phyloP scores from a whole-genome alignment of 2,888 invertebrate species.

The Pherbina coryleti region DNA sequence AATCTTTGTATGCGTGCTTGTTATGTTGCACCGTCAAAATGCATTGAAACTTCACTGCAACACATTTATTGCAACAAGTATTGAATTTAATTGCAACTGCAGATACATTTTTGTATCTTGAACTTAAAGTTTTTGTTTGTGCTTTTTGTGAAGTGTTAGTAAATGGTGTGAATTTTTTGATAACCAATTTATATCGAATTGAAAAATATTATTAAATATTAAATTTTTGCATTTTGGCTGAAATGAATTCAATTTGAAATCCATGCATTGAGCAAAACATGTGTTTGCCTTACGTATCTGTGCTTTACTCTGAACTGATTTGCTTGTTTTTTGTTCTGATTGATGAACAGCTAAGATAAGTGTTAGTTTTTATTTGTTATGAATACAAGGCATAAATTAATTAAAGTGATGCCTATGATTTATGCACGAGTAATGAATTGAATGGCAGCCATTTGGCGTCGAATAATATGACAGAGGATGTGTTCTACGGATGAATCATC shows the following conservation, averaged over 20 bases:
- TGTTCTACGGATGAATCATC: neutral
- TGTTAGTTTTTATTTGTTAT: neutral
- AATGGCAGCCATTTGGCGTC: neutral
- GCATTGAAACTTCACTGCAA: constrained; percentile 21
- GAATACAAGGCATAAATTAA: neutral
- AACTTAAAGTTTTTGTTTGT: neutral
- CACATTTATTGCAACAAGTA: neutral
- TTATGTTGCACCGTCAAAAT: neutral
- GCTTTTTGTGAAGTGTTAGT: constrained; percentile 2
- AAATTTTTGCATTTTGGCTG: neutral
- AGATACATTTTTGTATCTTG: neutral
- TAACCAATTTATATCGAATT: neutral
- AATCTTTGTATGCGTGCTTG: neutral
- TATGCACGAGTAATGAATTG: neutral
- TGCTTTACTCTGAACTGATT: constrained; percentile 22
- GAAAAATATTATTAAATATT: neutral
- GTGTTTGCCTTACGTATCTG: neutral
- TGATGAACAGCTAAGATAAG: neutral
- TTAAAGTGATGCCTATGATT: constrained; percentile 10
- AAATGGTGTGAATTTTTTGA: neutral
- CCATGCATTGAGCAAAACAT: neutral
- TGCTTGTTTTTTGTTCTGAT: constrained; percentile 13
- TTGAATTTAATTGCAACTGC: neutral
- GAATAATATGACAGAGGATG: neutral
- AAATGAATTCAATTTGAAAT: neutral